phyloP scores from a whole-genome alignment of 2,888 invertebrate species.

The Microchrysa polita region DNA sequence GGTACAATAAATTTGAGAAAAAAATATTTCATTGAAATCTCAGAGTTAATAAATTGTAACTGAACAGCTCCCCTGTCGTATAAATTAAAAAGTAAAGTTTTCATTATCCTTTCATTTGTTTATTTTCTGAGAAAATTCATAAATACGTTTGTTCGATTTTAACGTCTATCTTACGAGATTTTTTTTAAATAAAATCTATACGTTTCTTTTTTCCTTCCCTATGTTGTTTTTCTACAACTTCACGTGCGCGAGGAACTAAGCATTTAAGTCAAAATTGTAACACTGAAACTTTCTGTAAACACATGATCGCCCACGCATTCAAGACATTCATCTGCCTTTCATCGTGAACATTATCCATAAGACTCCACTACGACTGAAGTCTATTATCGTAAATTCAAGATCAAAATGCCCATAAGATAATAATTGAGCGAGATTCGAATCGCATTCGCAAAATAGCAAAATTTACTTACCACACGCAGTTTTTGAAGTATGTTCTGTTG shows the following conservation, averaged over 20 bases:
- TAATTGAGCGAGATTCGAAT: conserved; percentile 24
- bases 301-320: neutral
- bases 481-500: neutral
- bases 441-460: conserved; percentile 10
- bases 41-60: no score
- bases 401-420: conserved; percentile 24
- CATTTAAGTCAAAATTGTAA: neutral
- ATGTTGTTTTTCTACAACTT: neutral
- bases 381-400: conserved; percentile 41
- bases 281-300: neutral
- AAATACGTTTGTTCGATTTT: no score
- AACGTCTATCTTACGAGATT: no score
- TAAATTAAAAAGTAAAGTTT: no score
- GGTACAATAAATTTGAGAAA: no score
- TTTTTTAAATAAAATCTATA: no score
- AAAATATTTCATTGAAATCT: no score
- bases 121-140: no score
- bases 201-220: no score
- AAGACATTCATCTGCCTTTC: neutral
- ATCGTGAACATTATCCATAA: neutral
- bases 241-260: conserved; percentile 1
- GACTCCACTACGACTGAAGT: conserved; percentile 10
- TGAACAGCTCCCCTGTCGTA: no score
- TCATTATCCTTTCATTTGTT: no score
- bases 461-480: conserved; percentile 26